Evolutionary conservation across 2,888 invertebrate species (phyloP), one percentile per base, ranked within the genome.

Genomic region (Euplagia quadripunctaria): DNA sequence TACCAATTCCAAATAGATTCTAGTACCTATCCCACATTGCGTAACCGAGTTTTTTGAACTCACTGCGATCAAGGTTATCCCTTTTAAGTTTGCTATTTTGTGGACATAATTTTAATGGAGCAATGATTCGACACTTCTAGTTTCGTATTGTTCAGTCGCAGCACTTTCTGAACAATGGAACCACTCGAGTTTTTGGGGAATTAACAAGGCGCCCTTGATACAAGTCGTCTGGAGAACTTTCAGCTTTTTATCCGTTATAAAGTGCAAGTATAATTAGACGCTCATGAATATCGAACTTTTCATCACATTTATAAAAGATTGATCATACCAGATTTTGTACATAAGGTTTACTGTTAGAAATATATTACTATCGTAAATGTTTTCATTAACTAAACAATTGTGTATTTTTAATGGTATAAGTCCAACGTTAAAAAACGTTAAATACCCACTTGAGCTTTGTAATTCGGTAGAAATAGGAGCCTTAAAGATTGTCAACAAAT

Each of bases 151-250:
- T 88, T 84, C 79, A 71, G 69, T 46, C 71, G 79, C 77, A 76
- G 79, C 81, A 78, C 81, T 80, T 81, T 73, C 77, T 71, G 81
- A 84, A 87, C 86, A 89, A 89, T 86, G 78, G 69, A 70, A 75
- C 74, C 82, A 82, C 87, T 89, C 72, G 78, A 87, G 85, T 85
- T 87, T 85, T 86, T 85, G 77, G 82, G 80, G 85, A 87, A 88
- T 88, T 88, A 88, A 87, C 84, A 86, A 89, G 86, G 75, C 74
- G 72, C 80, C 72, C 87, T 86, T 75, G 71, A 81, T 76, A 79
- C 71, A 80, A 88, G 88, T 86, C 82, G 82, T 78, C 70, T 80
- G 77, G 71, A 73, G 73, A 70, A 77, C 75, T 82, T 78, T 70
- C 61, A 73, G 77, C 73, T 72, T 77, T 81, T 72, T 75, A 76